Evolutionary conservation across 2,888 invertebrate genomes (phyloP), one percentile per base, ranked within the genome.

Genomic region (Busseola fusca): DNA sequence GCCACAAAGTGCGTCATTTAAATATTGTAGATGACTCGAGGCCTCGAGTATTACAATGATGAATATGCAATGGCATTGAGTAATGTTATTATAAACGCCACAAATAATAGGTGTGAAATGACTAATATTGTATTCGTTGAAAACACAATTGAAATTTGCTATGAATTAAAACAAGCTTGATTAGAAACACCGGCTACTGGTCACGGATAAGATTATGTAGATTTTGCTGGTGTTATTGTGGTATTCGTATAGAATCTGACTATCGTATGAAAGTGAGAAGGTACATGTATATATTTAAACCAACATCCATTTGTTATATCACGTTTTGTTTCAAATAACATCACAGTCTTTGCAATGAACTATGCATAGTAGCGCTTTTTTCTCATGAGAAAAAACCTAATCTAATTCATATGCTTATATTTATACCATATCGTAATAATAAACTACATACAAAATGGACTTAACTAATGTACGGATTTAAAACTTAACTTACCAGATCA

Each of bases 401-500:
- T 3, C n/a, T 59, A 60, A 72, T 6, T 66, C 10, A 56, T 57
- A 40, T 16, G 16, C 27, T 54, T 40, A 40, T 40, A 48, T 12
- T 25, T 74, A 74, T 37, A 30, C 27, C 45, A 45, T 12, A 45
- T 52, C 0, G 52, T 58, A 34, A 48, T 40, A 40, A 18, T 27
- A 40, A 63, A 54, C 52, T 30, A 42, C 40, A n/a, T 30, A 42
- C 40, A n/a, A 25, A 27, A 25, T 4, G 16, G 4, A 18, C 65
- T 45, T 50, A 37, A 58, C 18, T 64, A 37, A 34, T 25, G 40
- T 60, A 59, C 58, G 54, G 34, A 71, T 62, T 69, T 66, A 4
- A 50, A 50, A 50, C 48, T 50, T n/a, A 50, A 91, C 94, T 94
- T 80, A 95, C 95, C 93, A 86, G 74, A 76, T 87, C 85, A 84